phyloP scores from a whole-genome alignment of 2,113 vertebrate species.

The Prolemur simus region DNA sequence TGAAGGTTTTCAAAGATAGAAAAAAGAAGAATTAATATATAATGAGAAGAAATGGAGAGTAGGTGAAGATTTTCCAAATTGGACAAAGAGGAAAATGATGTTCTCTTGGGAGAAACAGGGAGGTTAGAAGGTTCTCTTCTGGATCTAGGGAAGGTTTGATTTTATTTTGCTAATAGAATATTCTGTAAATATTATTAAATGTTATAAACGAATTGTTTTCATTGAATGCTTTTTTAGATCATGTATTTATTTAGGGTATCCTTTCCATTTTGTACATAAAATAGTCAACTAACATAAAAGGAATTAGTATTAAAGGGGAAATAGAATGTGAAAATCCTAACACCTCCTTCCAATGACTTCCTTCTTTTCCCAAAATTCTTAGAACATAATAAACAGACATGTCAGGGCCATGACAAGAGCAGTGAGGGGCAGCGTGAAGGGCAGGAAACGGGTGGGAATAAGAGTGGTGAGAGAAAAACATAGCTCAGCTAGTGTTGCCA shows the following conservation, averaged over 20 bases:
- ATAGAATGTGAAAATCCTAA: not conserved
- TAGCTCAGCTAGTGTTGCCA: not conserved
- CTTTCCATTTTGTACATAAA: not conserved
- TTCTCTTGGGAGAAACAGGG: not conserved
- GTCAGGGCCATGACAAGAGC: not conserved
- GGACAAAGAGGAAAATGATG: not conserved
- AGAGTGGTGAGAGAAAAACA: not conserved
- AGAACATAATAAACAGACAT: not conserved
- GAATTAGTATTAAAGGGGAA: not conserved
- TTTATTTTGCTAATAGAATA: constrained; percentile 11
- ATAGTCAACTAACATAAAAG: not conserved
- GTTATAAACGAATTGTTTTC: not conserved
- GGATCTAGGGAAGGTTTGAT: not conserved
- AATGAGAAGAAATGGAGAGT: not conserved
- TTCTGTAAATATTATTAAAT: not conserved
- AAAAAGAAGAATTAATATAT: not conserved
- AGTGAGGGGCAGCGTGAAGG: not conserved
- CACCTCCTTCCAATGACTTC: not conserved
- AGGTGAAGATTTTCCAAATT: not conserved
- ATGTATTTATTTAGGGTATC: not conserved
- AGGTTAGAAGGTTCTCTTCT: not conserved
- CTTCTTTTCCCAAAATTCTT: not conserved
- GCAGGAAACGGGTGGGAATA: not conserved
- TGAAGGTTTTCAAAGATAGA: not conserved
- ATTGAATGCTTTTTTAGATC: not conserved